Evolutionary conservation across 2,888 invertebrate genomes (phyloP).

Genomic region (Drosophila rubida): DNA sequence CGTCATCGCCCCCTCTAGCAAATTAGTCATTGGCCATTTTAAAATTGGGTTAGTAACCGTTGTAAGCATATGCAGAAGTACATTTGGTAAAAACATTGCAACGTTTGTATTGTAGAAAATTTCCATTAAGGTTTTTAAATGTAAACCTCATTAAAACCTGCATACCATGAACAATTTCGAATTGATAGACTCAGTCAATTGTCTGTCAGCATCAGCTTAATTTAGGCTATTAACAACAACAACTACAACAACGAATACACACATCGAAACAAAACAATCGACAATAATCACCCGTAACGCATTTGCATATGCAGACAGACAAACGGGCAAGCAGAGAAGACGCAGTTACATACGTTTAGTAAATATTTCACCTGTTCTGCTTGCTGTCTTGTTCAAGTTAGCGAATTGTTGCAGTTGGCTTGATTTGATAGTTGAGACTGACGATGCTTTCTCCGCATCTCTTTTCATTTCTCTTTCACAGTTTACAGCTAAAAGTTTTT

Average conservation of each 20-base stretch:
- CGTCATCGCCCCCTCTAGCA: not conserved
- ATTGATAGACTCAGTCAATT: conserved; percentile 17
- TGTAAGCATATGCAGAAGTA: not conserved
- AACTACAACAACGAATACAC: conserved; percentile 27
- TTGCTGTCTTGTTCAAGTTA: conserved; percentile 39
- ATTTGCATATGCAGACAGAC: conserved; percentile 45
- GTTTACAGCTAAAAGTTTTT: conserved; percentile 62
- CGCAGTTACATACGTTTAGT: conserved; percentile 16
- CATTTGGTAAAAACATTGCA: conserved; percentile 8
- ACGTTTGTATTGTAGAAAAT: conserved; percentile 18
- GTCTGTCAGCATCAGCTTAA: conserved; percentile 35
- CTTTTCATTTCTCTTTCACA: conserved; percentile 76
- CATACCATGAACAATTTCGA: conserved; percentile 49
- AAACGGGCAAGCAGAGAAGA: conserved; percentile 1
- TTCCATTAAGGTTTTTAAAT: conserved; percentile 31
- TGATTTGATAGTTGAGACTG: conserved; percentile 40
- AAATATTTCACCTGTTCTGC: conserved; percentile 59
- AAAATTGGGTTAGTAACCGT: conserved; percentile 22
- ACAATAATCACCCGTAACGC: conserved; percentile 60
- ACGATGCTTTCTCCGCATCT: conserved; percentile 73
- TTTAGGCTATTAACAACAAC: conserved; percentile 41
- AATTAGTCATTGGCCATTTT: not conserved
- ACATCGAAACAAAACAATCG: conserved; percentile 55
- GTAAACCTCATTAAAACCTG: conserved; percentile 35
- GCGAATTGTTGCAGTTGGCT: conserved; percentile 70